Conservation (phyloP, 2,888 invertebrate genomes). For the Eudasyphora cyanicolor region DNA sequence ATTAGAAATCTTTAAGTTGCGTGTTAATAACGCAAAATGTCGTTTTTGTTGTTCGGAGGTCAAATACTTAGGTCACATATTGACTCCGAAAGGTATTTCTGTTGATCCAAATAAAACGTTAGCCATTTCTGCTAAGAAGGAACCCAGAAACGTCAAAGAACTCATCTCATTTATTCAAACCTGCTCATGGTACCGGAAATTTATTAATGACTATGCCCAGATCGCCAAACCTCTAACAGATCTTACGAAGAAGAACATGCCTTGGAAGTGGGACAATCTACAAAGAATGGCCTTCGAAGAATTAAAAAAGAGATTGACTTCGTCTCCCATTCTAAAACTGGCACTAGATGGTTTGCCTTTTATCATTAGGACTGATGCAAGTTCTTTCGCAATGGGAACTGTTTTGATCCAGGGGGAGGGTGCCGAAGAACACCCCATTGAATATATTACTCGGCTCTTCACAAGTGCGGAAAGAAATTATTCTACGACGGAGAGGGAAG, state of each 20-base stretch:
- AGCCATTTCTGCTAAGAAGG: conserved; percentile 18
- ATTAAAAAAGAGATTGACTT: too few species aligned
- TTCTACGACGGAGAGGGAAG: too few species aligned
- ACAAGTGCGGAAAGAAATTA: too few species aligned
- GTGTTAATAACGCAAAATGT: conserved; percentile 3
- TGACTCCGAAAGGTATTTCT: conserved; percentile 8
- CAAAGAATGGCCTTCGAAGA: too few species aligned
- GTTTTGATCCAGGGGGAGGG: too few species aligned
- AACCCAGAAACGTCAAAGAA: conserved; percentile 33
- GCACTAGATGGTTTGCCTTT: too few species aligned
- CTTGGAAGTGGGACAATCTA: conserved; percentile 10
- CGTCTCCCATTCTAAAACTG: too few species aligned
- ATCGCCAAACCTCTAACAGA: conserved; percentile 36
- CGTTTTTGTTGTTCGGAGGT: too few species aligned
- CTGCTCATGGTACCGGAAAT: conserved; percentile 39
- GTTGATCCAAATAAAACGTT: conserved; percentile 7
- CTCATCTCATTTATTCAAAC: conserved; percentile 42
- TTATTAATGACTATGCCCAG: conserved; percentile 37
- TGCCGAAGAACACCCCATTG: not conserved
- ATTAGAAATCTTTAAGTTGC: conserved; percentile 23
- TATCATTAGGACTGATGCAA: too few species aligned
- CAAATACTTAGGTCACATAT: too few species aligned
- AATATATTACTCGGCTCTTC: too few species aligned
- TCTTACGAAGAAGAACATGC: conserved; percentile 33
- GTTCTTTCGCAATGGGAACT: too few species aligned